A percentile compares a stretch with the other conserved stretches of the same genome.
These are phyloP conservation scores for Ophiothrix spiculata DNA, from an alignment of 35 echinoderm and acorn worm genomes.

Conservation along the genomic window DNA sequence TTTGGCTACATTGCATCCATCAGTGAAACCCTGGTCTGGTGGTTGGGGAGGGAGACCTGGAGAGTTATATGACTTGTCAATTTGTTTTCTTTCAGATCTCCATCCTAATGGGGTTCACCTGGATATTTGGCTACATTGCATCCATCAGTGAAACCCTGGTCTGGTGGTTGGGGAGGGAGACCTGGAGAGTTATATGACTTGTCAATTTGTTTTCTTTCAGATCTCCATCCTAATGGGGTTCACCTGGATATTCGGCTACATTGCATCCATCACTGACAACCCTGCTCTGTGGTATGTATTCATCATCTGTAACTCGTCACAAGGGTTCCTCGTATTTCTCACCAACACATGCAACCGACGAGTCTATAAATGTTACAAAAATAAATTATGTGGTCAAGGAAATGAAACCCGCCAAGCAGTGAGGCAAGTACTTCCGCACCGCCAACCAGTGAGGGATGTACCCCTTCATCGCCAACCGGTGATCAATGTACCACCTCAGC, in stretches of 20 bases:
- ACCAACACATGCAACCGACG: background rate
- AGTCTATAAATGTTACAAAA: background rate
- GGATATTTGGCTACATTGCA: background rate
- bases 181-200: background rate
- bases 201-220: background rate
- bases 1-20: too few species aligned
- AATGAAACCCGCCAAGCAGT: background rate
- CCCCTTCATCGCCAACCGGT: background rate
- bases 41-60: too few species aligned
- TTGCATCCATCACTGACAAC: background rate
- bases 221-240: background rate
- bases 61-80: too few species aligned
- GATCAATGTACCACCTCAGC: background rate
- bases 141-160: background rate
- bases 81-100: background rate
- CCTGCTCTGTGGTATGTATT: background rate
- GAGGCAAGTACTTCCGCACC: background rate
- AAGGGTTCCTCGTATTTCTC: background rate
- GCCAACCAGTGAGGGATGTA: too few species aligned
- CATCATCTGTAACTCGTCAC: background rate
- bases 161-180: background rate
- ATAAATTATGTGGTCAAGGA: background rate
- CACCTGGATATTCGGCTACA: background rate
- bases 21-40: too few species aligned
- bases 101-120: too few species aligned